Evolutionary conservation across 2,888 invertebrate genomes (phyloP).

Genomic region (Timema podura): DNA sequence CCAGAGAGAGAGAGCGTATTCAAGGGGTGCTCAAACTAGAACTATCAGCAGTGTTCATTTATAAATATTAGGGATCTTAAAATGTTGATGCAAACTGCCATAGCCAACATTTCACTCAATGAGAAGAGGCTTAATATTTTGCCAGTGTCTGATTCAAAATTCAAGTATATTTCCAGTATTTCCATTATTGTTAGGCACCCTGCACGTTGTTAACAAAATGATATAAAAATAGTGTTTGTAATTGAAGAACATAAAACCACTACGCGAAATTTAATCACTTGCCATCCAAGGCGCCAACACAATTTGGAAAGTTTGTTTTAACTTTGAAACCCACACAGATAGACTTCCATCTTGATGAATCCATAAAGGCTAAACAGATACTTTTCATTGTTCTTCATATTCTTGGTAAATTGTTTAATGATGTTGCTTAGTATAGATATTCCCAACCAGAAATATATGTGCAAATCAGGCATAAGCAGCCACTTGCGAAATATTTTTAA

Average conservation of each 20-base stretch:
- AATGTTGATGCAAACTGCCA: too few relatives aligned
- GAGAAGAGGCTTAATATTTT: too few relatives aligned
- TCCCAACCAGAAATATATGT: neutral
- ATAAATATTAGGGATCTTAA: too few relatives aligned
- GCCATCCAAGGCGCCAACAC: slow-evolving; percentile 9
- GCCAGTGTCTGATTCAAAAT: too few relatives aligned
- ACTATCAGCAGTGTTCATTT: too few relatives aligned
- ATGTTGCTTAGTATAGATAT: neutral
- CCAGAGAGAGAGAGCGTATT: too few relatives aligned
- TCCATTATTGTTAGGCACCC: too few relatives aligned
- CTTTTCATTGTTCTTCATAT: neutral
- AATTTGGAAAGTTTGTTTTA: slow-evolving; percentile 5
- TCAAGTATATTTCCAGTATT: too few relatives aligned
- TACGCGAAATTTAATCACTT: slow-evolving; percentile 11
- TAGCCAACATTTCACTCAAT: too few relatives aligned
- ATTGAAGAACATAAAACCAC: neutral
- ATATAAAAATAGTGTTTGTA: too few relatives aligned
- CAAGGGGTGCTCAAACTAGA: too few relatives aligned
- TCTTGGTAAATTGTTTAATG: neutral
- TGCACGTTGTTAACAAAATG: too few relatives aligned
- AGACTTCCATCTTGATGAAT: neutral
- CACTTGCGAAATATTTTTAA: neutral
- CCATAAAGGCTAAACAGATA: neutral
- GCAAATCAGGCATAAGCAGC: neutral
- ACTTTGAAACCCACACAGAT: neutral